A percentile compares a stretch with the other conserved stretches of the same genome.
Evolutionary conservation across 2,888 invertebrate species (phyloP).

Genomic region (Dryadula phaetusa): DNA sequence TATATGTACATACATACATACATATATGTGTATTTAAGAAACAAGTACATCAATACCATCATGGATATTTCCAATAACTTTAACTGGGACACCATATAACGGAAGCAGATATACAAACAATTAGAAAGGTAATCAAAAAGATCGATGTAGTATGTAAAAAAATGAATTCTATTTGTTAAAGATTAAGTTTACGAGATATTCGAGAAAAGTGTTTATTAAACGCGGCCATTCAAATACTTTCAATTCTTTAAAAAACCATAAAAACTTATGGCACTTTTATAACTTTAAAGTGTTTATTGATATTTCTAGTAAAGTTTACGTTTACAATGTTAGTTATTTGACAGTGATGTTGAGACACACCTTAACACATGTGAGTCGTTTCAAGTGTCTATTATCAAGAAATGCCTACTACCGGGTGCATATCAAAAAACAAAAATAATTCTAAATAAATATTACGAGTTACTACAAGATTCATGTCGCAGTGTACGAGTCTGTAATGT

Average conservation of each 20-base stretch:
- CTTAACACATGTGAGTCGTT: neutral
- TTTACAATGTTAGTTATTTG: neutral
- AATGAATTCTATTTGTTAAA: constrained; percentile 1
- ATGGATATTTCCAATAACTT: no score
- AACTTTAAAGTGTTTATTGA: constrained; percentile 16
- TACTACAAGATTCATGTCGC: no score
- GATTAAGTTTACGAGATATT: constrained; percentile 16
- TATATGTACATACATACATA: no score
- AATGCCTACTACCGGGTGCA: no score
- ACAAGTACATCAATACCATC: no score
- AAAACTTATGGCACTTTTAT: constrained; percentile 16
- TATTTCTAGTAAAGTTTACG: constrained; percentile 10
- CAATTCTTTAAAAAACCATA: constrained; percentile 20
- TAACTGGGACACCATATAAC: no score
- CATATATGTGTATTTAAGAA: no score
- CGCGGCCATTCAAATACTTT: constrained; percentile 6
- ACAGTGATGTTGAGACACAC: neutral
- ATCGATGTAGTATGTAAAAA: neutral
- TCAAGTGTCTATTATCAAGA: no score
- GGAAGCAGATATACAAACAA: neutral
- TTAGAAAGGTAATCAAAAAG: neutral
- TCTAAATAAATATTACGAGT: no score
- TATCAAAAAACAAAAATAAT: no score
- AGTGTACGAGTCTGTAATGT: no score
- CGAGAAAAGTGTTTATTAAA: neutral